These are phyloP conservation scores for Tetranychus piercei DNA, from an alignment of 2,888 invertebrate species.

Conservation along the genomic window DNA sequence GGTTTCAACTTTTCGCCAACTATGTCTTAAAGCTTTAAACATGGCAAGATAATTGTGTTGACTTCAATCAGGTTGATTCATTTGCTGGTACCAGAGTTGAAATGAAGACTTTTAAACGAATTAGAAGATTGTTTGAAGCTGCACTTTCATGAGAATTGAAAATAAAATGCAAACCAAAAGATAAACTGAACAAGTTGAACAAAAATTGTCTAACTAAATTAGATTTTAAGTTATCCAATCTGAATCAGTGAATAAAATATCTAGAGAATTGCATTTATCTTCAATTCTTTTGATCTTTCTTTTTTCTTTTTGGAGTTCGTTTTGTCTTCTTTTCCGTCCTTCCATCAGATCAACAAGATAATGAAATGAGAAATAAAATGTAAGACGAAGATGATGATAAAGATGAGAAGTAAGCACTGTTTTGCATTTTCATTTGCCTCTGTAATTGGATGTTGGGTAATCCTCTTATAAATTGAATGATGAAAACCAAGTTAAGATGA, in stretches of 20 bases:
- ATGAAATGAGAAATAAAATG: neutral
- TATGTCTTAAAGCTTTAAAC: too few species aligned
- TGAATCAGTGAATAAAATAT: neutral
- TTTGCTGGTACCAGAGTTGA: too few species aligned
- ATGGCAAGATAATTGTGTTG: too few species aligned
- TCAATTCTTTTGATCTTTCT: neutral
- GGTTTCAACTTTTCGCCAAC: too few species aligned
- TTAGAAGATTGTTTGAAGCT: too few species aligned
- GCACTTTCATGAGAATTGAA: neutral
- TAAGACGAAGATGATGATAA: neutral
- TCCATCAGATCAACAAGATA: neutral
- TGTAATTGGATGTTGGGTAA: neutral
- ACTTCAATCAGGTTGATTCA: too few species aligned
- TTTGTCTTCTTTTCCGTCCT: neutral
- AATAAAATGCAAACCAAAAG: neutral
- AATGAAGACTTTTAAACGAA: too few species aligned
- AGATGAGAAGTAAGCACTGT: neutral
- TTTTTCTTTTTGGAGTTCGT: neutral
- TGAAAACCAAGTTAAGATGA: neutral
- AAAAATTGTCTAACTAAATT: neutral
- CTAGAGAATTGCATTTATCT: neutral
- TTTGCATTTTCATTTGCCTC: neutral
- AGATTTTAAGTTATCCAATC: neutral
- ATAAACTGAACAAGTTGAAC: neutral
- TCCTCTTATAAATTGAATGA: constrained; percentile 1